Conservation (phyloP, 2,888 invertebrate species). For the Polydrusus pterygomalis region DNA sequence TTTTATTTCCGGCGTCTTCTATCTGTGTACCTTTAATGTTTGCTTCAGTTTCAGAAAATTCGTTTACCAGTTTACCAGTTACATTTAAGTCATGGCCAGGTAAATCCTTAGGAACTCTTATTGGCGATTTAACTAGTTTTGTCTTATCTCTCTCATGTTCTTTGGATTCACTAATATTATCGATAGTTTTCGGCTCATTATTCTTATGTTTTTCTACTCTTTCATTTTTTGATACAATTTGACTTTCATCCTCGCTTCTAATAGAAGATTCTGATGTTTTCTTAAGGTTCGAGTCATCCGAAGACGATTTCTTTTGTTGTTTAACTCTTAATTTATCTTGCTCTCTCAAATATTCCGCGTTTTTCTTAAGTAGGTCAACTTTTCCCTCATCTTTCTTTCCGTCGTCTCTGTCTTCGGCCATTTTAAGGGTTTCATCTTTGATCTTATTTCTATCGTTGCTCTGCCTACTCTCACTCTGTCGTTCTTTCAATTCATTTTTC, state of each 20-base stretch:
- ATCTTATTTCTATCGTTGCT: conserved; percentile 28
- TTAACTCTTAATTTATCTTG: conserved; percentile 40
- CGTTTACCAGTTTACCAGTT: neutral
- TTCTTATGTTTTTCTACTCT: conserved; percentile 19
- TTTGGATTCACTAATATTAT: neutral
- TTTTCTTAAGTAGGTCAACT: conserved; percentile 49
- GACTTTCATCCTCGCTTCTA: conserved; percentile 21
- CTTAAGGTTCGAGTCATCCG: neutral
- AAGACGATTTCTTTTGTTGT: conserved; percentile 20
- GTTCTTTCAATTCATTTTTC: conserved; percentile 13
- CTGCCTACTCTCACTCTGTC: conserved; percentile 14
- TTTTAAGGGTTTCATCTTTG: conserved; percentile 26
- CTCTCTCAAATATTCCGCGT: conserved; percentile 52
- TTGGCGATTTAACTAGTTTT: neutral
- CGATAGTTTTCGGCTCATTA: neutral
- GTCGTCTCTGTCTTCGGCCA: conserved; percentile 19
- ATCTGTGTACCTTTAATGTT: neutral
- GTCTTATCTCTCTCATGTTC: neutral
- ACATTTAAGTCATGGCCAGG: neutral
- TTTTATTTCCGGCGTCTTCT: neutral
- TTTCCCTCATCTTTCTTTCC: conserved; percentile 36
- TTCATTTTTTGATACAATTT: conserved; percentile 30
- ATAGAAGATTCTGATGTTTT: conserved; percentile 6
- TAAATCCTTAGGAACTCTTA: neutral
- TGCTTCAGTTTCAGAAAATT: neutral